Base-by-base conservation (phyloP, 2,113 vertebrate species). In the Albula goreensis region DNA sequence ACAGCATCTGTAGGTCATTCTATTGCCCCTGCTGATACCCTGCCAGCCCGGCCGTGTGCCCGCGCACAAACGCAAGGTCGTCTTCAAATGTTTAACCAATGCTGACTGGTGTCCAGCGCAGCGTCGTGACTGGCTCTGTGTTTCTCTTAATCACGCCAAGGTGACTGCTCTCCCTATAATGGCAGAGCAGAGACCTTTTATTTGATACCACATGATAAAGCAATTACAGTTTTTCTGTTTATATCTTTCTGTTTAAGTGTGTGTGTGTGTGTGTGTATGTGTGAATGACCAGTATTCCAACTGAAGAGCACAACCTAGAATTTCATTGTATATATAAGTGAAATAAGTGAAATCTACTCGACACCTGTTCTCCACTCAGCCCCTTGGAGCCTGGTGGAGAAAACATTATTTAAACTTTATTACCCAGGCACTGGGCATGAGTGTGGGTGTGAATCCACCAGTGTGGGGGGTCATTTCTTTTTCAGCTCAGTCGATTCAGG, bases 111-210 rank as follows among this genome's bases (percentile, higher is more conserved):
- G 70, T 19, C 4, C 78, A 48, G 13, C 48, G 5, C 17, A 84
- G 60, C 31, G 49, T 88, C 80, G 86, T 87, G 52, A 13, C 82
- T 83, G 89, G 88, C 91, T 79, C 89, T 90, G 91, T 92, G 85
- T 84, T 88, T 91, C 70, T 93, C 90, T 89, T 88, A 66, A 91
- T 90, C 92, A 95, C 92, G 94, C 94, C 95, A 95, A 95, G 94
- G 93, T 93, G 92, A 88, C 90, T 90, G 89, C 91, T 88, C 89
- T 93, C 92, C 88, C 90, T 90, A 88, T 89, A 88, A 41, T 1
- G 31, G 86, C 85, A 83, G 60, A 90, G 89, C 87, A 89, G 78
- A 88, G 48, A 60, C 48, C 84, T 70, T 82, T 88, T 81, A 85
- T 90, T 87, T 90, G 83, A 88, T 87, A 80, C 86, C 60, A 85